Evolutionary conservation across 2,113 vertebrate species (phyloP), one percentile per base, ranked within the genome.

Genomic region (Dissostichus mawsoni): DNA sequence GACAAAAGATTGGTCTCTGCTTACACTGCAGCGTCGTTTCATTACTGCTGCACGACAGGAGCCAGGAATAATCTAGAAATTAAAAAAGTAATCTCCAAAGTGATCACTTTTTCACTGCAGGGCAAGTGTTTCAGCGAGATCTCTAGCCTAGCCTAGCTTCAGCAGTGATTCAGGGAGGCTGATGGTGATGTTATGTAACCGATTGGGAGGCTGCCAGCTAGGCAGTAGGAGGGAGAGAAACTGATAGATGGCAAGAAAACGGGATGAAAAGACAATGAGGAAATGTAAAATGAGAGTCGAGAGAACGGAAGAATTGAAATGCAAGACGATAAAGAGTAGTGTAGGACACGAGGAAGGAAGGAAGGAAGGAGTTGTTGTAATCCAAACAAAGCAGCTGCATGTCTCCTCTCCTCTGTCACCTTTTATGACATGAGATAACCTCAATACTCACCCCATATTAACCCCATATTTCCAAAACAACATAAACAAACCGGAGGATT

Each of bases 161-260:
- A 58, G 84, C 85, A 79, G 88, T 83, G 82, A 90, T 90, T 88
- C 85, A 89, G 76, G 84, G 80, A 87, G 85, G 70, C 85, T 76
- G 89, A 85, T 73, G 78, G 83, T 68, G n/a, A 65, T 79, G 89
- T 95, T 95, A 95, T 94, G 89, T 92, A 95, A 95, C 76, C 25
- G 56, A 41, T 4, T 87, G 89, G 87, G 69, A 65, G 56, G 77
- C 82, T 80, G 91, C 93, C 94, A 94, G 76, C 80, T 29, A 29
- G 29, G 3, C 29, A 90, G 82, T 57, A 78, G 83, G 89, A 88
- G 79, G 36, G 59, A 80, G 52, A 48, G 33, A 72, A 55, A 78
- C 33, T 73, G 84, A 84, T 9, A 13, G 67, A 85, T 68, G 14
- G 58, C 2, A 48, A 65, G 69, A 82, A 61, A 69, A 41, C 47